A percentile compares a stretch with the other conserved stretches of the same genome.
Evolutionary conservation across 2,797 vertebrate species (phyloP).

Genomic region (Zenarchopterus dispar): DNA sequence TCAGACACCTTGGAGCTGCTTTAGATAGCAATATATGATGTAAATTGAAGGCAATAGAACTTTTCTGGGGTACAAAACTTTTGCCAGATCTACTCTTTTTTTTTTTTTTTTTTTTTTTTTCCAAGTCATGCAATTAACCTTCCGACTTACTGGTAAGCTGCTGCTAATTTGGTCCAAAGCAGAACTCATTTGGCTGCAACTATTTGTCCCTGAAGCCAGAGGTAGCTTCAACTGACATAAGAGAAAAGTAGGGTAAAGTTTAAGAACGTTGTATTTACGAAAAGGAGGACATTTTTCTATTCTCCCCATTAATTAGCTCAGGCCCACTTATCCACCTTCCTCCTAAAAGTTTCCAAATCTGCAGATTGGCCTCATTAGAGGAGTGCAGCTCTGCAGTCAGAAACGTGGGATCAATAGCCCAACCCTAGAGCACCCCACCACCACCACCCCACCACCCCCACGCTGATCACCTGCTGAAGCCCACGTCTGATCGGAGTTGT

Average conservation of each 20-base stretch:
- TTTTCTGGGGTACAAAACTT: slow-evolving; percentile 6
- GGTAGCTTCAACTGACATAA: slow-evolving; percentile 59
- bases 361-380: slow-evolving; percentile 74
- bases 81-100: slow-evolving; percentile 20
- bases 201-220: slow-evolving; percentile 61
- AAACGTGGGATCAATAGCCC: slow-evolving; percentile 72
- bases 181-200: slow-evolving; percentile 58
- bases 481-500: slow-evolving; percentile 71
- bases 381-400: slow-evolving; percentile 46
- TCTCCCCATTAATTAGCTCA: slow-evolving; percentile 73
- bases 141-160: slow-evolving; percentile 38
- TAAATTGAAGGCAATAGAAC: slow-evolving; percentile 42
- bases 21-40: slow-evolving; percentile 36
- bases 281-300: slow-evolving; percentile 60
- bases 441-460: too few species aligned
- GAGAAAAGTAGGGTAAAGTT: slow-evolving; percentile 74
- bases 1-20: slow-evolving; percentile 30
- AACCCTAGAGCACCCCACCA: slow-evolving; percentile 57
- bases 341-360: slow-evolving; percentile 74
- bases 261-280: slow-evolving; percentile 52
- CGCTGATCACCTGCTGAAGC: slow-evolving; percentile 75
- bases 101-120: too few species aligned
- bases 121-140: slow-evolving; percentile 53
- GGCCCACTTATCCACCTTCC: slow-evolving; percentile 64
- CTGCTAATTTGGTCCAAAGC: slow-evolving; percentile 64